Conservation (phyloP, 1,140 invertebrate genomes). For the Charaxes varanes region DNA sequence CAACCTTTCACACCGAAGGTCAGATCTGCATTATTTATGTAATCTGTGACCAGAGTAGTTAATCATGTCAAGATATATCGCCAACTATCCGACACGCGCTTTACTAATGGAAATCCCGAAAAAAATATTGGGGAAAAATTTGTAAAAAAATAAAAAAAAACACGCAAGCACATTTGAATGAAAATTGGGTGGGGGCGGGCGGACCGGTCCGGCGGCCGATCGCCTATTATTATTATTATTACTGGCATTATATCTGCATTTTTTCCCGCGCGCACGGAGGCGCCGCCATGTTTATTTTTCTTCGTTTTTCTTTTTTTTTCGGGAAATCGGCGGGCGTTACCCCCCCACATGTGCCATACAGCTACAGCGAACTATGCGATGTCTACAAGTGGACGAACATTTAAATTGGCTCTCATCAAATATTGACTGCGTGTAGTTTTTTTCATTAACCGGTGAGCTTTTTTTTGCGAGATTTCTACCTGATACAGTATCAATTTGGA, state of each 20-base stretch:
- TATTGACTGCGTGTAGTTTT: constrained; percentile 71
- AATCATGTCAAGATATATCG: constrained; percentile 14
- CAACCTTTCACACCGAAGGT: no score
- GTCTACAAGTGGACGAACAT: constrained; percentile 72
- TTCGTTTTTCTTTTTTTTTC: constrained; percentile 66
- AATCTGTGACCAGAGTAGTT: not conserved
- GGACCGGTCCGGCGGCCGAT: constrained; percentile 50
- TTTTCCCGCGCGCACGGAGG: constrained; percentile 63
- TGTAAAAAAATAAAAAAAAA: constrained; percentile 67
- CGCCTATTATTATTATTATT: constrained; percentile 73
- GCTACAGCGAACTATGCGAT: constrained; percentile 64
- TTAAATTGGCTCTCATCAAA: constrained; percentile 73
- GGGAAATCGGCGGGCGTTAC: constrained; percentile 47
- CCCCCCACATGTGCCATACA: constrained; percentile 38
- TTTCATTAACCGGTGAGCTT: constrained; percentile 62
- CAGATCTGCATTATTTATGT: no score
- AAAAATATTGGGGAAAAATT: constrained; percentile 64
- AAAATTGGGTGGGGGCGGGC: constrained; percentile 64
- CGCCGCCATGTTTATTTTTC: constrained; percentile 66
- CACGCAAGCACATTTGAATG: constrained; percentile 66
- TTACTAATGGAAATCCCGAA: constrained; percentile 67
- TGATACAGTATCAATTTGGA: constrained; percentile 53
- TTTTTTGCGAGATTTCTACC: constrained; percentile 48
- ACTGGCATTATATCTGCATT: constrained; percentile 72
- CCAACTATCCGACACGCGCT: constrained; percentile 43